Percentiles rank a stretch among this genome's conserved stretches.
These are phyloP conservation scores for Eidolon helvum DNA, from an alignment of 2,113 vertebrate species.

Conservation along the genomic window DNA sequence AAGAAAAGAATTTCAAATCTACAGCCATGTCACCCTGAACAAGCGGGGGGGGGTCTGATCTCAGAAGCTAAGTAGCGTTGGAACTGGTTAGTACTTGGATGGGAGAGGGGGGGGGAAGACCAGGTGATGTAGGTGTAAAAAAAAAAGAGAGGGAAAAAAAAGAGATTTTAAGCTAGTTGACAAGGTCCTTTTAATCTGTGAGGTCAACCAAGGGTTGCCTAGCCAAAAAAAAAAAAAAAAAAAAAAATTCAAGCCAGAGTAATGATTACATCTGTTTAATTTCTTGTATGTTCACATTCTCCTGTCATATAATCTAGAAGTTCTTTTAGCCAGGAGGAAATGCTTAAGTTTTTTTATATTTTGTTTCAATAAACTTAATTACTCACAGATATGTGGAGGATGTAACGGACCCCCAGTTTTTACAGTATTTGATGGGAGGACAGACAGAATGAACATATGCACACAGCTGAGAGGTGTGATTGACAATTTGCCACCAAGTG, in stretches of 20 bases:
- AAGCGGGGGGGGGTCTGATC: no score
- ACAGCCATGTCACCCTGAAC: no score
- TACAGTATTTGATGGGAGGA: background rate
- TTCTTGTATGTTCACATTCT: background rate
- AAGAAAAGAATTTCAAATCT: background rate
- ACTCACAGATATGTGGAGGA: background rate
- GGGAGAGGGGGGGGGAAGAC: no score
- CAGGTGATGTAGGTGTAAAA: no score
- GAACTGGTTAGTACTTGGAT: no score
- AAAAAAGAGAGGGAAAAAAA: no score
- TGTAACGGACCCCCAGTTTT: background rate
- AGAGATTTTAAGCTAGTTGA: no score
- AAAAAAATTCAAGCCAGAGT: background rate
- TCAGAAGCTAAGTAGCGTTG: no score
- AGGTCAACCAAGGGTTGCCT: no score
- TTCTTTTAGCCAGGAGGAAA: background rate
- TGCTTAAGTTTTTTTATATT: slow-evolving; percentile 37
- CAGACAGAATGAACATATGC: background rate
- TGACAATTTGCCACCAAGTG: background rate
- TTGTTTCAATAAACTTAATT: slow-evolving; percentile 34
- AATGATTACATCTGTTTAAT: slow-evolving; percentile 46
- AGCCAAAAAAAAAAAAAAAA: no score
- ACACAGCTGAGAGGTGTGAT: background rate
- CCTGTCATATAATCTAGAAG: slow-evolving; percentile 8
- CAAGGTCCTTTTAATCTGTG: no score